A percentile compares a stretch with the other conserved stretches of the same genome.
Conservation (phyloP, 2,888 invertebrate species). For the Pseudanteris insignis region DNA sequence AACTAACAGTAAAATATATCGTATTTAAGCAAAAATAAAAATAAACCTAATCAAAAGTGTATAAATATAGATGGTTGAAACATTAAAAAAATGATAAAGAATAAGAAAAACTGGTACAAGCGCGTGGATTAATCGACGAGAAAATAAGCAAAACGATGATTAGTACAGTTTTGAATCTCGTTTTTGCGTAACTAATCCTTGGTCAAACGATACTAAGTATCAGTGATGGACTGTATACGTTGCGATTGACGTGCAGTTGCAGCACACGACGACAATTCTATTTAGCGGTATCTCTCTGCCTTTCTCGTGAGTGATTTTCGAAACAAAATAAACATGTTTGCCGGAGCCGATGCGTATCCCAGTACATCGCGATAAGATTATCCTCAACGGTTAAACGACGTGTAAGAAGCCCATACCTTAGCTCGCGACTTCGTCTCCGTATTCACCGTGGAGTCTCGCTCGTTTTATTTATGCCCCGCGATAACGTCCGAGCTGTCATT, state of each 20-base stretch:
- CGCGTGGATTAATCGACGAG: too few relatives aligned
- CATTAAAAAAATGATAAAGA: too few relatives aligned
- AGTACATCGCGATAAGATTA: constrained; percentile 40
- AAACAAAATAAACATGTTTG: constrained; percentile 34
- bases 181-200: too few relatives aligned
- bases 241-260: constrained; percentile 23
- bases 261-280: constrained; percentile 30
- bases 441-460: constrained; percentile 15
- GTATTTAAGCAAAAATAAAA: too few relatives aligned
- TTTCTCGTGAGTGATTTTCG: constrained; percentile 33
- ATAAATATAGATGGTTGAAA: too few relatives aligned
- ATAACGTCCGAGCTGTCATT: constrained; percentile 20
- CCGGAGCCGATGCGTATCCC: constrained; percentile 25
- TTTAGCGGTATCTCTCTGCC: constrained; percentile 23
- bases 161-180: too few relatives aligned
- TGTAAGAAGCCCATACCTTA: constrained; percentile 25
- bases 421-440: constrained; percentile 13
- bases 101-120: too few relatives aligned
- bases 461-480: constrained; percentile 28
- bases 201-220: too few relatives aligned
- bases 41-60: too few relatives aligned
- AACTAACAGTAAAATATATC: too few relatives aligned
- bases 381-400: constrained; percentile 36
- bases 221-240: too few relatives aligned
- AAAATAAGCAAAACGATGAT: too few relatives aligned